Evolutionary conservation across 2,113 vertebrate species (phyloP), one percentile per base, ranked within the genome.

Genomic region (Mustela nigripes): DNA sequence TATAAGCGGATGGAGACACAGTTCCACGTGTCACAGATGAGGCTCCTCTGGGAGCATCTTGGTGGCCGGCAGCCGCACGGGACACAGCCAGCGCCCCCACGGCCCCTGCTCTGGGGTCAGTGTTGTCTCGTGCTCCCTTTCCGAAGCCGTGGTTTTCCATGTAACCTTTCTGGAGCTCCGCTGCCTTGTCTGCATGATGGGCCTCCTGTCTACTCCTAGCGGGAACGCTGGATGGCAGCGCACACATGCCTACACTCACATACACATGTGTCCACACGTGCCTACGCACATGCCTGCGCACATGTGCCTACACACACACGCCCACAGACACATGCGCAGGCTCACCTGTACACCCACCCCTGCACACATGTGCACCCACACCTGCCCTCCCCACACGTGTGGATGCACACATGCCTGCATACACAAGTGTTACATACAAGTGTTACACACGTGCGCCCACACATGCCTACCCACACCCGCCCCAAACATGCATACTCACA

Each of bases 81-180:
- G 15, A 36, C 15, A 1, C 36, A 0, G 7, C 0, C 1, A 14
- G 50, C 22, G 5, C 15, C 36, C 48, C 36, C 0, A 0, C 0
- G 3, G 63, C 50, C 5, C 0, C 21, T 5, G 18, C 42, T 7
- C 63, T 5, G 48, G 50, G 50, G 31, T 11, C 18, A 9, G 14
- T 4, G 21, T 5, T 21, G 12, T 18, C 22, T 6, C 16, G 4
- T 8, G 22, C 18, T 36, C 6, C 2, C 42, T 50, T 73, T 24
- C 63, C 0, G 1, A 33, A 53, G 65, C 78, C 0, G 1, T 1
- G 18, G 53, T 60, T 33, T 62, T 36, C 63, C 65, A 15, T 5
- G 48, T 11, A 26, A 16, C 24, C 42, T 22, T 69, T 60, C 62
- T 11, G 2, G 74, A 24, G 28, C 76, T 50, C 24, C 0, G 3